These are phyloP conservation scores for Amphiprion ocellaris DNA, from an alignment of 2,113 vertebrate species.

Conservation along the genomic window DNA sequence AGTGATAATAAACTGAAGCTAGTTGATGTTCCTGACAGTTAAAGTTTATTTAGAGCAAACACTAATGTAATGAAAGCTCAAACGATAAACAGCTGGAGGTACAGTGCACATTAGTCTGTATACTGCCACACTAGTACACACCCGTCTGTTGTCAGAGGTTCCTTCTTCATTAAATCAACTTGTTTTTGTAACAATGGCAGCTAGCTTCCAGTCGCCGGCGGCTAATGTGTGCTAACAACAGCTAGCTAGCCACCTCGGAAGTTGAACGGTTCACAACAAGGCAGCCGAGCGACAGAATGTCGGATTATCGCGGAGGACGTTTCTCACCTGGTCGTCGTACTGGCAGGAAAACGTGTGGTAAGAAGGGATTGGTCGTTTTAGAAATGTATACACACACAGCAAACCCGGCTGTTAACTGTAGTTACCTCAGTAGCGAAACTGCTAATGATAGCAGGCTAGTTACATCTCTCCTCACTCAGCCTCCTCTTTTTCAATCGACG, in stretches of 20 bases:
- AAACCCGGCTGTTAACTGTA: constrained; percentile 7
- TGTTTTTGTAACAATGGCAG: constrained; percentile 28
- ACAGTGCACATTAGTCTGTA: neutral
- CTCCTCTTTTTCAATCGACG: neutral
- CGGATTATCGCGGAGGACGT: neutral
- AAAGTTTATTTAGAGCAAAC: constrained; percentile 4
- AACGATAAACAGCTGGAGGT: neutral
- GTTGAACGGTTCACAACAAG: constrained; percentile 43
- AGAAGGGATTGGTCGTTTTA: neutral
- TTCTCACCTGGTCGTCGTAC: constrained; percentile 57
- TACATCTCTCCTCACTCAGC: neutral
- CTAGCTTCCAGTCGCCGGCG: constrained; percentile 5
- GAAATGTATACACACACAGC: neutral
- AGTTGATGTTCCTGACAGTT: neutral
- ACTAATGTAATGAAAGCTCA: neutral
- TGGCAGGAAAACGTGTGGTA: neutral
- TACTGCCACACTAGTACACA: accelerated
- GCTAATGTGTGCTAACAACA: constrained; percentile 68
- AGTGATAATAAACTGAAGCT: neutral
- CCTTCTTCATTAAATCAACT: constrained; percentile 12
- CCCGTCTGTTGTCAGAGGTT: neutral
- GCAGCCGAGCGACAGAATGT: neutral
- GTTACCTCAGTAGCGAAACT: constrained; percentile 23
- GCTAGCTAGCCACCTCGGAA: constrained; percentile 51
- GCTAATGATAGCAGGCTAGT: constrained; percentile 33